A percentile compares a stretch with the other conserved stretches of the same genome.
phyloP scores from a whole-genome alignment of 2,797 vertebrate species.

The Hylomyscus alleni region DNA sequence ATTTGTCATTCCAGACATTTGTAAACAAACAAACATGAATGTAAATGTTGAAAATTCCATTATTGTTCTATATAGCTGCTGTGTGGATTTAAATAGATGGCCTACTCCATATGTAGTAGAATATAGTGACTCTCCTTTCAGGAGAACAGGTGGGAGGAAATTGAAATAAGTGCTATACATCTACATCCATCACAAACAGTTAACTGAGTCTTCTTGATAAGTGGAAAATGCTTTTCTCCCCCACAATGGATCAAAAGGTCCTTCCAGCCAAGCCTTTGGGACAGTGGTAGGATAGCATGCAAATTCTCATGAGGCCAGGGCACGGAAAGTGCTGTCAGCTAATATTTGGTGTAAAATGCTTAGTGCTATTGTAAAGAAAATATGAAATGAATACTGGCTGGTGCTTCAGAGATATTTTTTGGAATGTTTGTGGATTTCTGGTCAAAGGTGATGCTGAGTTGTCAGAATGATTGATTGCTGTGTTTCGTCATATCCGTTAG shows the following conservation, averaged over 20 bases:
- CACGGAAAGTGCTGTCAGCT: slow-evolving; percentile 32
- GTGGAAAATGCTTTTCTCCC: not conserved
- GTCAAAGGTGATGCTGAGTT: slow-evolving; percentile 66
- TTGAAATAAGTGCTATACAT: slow-evolving; percentile 41
- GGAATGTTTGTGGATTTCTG: slow-evolving; percentile 58
- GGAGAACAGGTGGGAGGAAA: slow-evolving; percentile 9
- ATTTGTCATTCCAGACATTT: not conserved
- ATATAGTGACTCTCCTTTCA: not conserved
- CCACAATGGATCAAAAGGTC: slow-evolving; percentile 24
- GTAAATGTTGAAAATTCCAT: not conserved
- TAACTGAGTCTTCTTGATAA: slow-evolving; percentile 35
- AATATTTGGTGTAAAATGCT: slow-evolving; percentile 53
- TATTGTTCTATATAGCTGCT: not conserved
- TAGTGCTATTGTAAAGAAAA: slow-evolving; percentile 66
- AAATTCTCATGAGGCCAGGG: not conserved
- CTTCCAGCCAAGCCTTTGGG: not conserved
- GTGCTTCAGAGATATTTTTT: not conserved
- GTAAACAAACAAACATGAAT: not conserved
- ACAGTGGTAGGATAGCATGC: not conserved
- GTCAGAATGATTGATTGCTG: slow-evolving; percentile 72
- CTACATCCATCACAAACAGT: slow-evolving; percentile 29
- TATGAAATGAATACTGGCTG: slow-evolving; percentile 32
- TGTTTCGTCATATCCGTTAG: slow-evolving; percentile 63
- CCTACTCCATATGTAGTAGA: not conserved
- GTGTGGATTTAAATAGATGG: slow-evolving; percentile 34